Base-by-base conservation (phyloP, 1,140 invertebrate genomes). In the Tigriopus japonicus region DNA sequence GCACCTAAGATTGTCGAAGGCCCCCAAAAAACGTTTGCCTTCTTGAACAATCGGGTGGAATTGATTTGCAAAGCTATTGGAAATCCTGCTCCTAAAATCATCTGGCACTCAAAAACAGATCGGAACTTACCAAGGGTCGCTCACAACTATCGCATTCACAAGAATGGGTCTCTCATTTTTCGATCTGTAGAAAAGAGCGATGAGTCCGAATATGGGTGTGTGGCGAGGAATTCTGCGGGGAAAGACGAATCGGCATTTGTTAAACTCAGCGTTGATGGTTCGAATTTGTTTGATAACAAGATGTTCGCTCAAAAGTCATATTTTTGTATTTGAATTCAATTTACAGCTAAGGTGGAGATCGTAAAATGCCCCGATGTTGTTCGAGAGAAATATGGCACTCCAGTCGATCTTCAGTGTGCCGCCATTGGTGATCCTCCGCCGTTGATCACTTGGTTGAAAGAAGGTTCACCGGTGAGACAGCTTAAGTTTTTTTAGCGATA, bases 381-480 rank as follows among this genome's bases (percentile, higher is more conserved):
- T 21, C 52, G 52, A 24, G 24, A 17, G 14, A n/a, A 17, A 17
- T 54, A 19, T 49, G 58, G 58, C n/a, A 49, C 28, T 24, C 14
- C 17, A 14, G 6, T 49, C 14, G 42, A 43, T 35, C 58, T 59
- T 14, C 41, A 59, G 42, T 87, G 85, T 71, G 76, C 80, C 7
- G 82, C 82, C 40, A 82, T 83, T 7, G 88, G 88, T 52, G 94
- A 75, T 12, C 66, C 67, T 56, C 49, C 70, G 0, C 86, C 87
- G 9, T 78, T 81, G 67, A 81, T 89, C 66, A 77, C 78, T 45
- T 90, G 86, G 86, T 78, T 78, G 42, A 74, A 88, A 63, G 86
- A 89, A 70, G 86, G 83, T 60, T 84, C 83, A 69, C 76, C 78
- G 45, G 71, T 89, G 42, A 41, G 40, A 14, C 3, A n/a, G 23